Evolutionary conservation across 2,888 invertebrate species (phyloP).

Genomic region (Dasypolia templi): DNA sequence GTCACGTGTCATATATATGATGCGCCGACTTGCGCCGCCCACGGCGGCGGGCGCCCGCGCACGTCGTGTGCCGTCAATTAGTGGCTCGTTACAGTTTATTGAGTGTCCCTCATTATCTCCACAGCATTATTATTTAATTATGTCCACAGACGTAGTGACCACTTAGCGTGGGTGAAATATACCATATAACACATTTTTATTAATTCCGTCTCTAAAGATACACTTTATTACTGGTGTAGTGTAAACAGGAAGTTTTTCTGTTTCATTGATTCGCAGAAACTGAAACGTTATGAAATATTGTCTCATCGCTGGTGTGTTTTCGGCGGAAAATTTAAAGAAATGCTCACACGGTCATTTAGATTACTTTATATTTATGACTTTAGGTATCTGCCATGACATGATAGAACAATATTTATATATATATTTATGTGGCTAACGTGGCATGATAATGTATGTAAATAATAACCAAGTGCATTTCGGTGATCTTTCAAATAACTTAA

Average conservation of each 20-base stretch:
- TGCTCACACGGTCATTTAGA: neutral
- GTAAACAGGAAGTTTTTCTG: conserved; percentile 28
- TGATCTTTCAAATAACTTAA: neutral
- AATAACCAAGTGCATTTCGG: neutral
- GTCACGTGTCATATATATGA: neutral
- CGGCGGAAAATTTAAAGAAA: neutral
- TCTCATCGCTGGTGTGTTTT: neutral
- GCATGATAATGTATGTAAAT: neutral
- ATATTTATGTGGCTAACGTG: neutral
- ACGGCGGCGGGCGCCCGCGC: neutral
- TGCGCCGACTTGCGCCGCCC: neutral
- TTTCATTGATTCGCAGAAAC: conserved; percentile 17
- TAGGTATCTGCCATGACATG: neutral
- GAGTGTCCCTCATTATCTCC: conserved; percentile 33
- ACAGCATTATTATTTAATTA: conserved; percentile 22
- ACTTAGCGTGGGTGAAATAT: conserved; percentile 33
- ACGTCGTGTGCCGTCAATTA: conserved; percentile 32
- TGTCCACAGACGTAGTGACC: conserved; percentile 15
- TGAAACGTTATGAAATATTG: conserved; percentile 13
- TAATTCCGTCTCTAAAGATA: neutral
- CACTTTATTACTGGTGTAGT: conserved; percentile 17
- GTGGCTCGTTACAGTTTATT: conserved; percentile 35
- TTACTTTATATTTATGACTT: neutral
- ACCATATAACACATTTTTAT: conserved; percentile 23
- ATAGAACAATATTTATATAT: neutral